A percentile compares a stretch with the other conserved stretches of the same genome.
phyloP scores from a whole-genome alignment of 2,888 invertebrate species.

The Tromatobia lineatoria region DNA sequence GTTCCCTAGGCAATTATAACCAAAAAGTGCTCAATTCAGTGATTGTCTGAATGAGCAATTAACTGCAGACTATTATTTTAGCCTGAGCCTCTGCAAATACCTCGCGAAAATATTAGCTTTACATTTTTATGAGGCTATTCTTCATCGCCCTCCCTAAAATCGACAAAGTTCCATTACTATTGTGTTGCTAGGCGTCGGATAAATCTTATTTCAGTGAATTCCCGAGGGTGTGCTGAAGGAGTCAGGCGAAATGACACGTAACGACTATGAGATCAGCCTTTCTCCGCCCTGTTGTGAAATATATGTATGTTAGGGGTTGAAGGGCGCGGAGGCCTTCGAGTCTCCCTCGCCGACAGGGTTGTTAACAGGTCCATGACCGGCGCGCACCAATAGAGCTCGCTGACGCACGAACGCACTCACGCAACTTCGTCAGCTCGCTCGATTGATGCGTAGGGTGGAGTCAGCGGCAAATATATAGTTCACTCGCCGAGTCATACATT shows the following conservation, averaged over 20 bases:
- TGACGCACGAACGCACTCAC: slow-evolving; percentile 50
- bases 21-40: not conserved
- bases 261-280: slow-evolving; percentile 48
- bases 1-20: too few species aligned
- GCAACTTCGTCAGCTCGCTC: not conserved
- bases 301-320: slow-evolving; percentile 30
- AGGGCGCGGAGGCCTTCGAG: slow-evolving; percentile 7
- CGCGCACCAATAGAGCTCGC: slow-evolving; percentile 32
- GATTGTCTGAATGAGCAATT: not conserved
- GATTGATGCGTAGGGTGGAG: slow-evolving; percentile 33
- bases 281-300: slow-evolving; percentile 16
- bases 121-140: not conserved
- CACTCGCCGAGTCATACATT: slow-evolving; percentile 37
- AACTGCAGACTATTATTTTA: not conserved
- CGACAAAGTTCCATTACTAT: slow-evolving; percentile 22
- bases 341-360: slow-evolving; percentile 40
- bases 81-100: not conserved
- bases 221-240: slow-evolving; percentile 37
- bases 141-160: slow-evolving; percentile 3
- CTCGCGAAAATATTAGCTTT: not conserved
- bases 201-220: slow-evolving; percentile 47
- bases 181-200: slow-evolving; percentile 30
- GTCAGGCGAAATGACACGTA: slow-evolving; percentile 59
- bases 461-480: slow-evolving; percentile 8
- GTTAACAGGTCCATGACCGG: slow-evolving; percentile 59